Evolutionary conservation across 2,797 vertebrate species (phyloP), one percentile per base, ranked within the genome.

Genomic region (Pangasius larnaudii): DNA sequence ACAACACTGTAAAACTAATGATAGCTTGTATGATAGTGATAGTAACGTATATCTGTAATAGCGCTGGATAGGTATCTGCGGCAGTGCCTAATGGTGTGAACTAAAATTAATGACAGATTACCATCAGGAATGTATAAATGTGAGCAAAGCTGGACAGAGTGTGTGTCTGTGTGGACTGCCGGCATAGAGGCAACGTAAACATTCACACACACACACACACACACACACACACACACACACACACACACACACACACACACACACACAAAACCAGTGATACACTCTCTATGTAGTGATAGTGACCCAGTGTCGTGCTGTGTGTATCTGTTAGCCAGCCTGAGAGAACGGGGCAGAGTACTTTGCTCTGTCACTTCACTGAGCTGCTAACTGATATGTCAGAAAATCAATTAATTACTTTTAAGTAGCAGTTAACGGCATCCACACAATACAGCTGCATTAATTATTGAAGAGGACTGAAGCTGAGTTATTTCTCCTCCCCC

Each of bases 331-430:
- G 82, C 56, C 74, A 78, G 82, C 33, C 51, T 42, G 71, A 18
- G 71, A 86, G 86, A 61, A 87, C 87, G 77, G 83, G 75, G 89
- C 74, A 88, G 84, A 88, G 91, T 86, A 89, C 90, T 91, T 90
- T 91, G 89, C 86, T 89, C 89, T 90, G 95, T 97, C 97, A 97
- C 95, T 92, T 95, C 94, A 91, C 94, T 93, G 95, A 94, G 92
- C 95, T 93, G 97, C 96, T 97, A 98, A 96, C 96, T 96, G 97
- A 98, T 97, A 97, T 98, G 98, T 99, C 98, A 98, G 97, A 99
- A 99, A 99, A 99, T 99, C 98, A 98, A 99, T 99, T 98, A 97
- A 98, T 99, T 98, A 98, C 98, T 98, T 97, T 97, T 96, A 98
- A 98, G 97, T 93, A 97, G 97, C 97, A 97, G 97, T 97, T 97